Conservation (phyloP, 64 coral and sea anemone species). For the Stichodactyla helianthus region DNA sequence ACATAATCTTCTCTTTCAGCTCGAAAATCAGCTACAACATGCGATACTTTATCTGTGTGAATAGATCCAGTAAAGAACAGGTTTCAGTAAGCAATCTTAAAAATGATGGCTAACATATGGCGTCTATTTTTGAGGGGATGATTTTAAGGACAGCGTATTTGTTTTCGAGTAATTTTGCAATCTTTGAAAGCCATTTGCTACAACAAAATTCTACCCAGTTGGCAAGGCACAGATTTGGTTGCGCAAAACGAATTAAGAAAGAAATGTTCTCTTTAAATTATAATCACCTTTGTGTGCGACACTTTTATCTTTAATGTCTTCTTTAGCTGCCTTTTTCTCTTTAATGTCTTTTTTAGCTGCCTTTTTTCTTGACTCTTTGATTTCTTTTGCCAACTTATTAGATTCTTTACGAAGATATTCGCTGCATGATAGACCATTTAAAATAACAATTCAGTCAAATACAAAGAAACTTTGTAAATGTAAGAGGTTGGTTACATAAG, state of each 20-base stretch:
- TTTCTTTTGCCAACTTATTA: not conserved
- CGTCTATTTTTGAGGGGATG: too few species aligned
- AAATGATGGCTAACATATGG: not conserved
- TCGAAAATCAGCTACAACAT: constrained; percentile 77
- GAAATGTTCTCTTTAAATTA: not conserved
- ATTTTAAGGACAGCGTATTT: too few species aligned
- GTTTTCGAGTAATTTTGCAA: too few species aligned
- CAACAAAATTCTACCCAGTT: too few species aligned
- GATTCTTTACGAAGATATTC: constrained; percentile 4
- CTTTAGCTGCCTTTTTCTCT: not conserved
- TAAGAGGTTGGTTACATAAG: too few species aligned
- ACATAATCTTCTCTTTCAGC: constrained; percentile 64
- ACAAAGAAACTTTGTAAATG: too few species aligned
- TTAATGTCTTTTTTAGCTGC: not conserved
- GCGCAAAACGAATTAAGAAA: too few species aligned
- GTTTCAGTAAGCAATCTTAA: too few species aligned
- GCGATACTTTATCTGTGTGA: constrained; percentile 39
- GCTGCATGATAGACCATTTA: not conserved
- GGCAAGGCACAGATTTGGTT: too few species aligned
- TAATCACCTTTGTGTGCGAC: not conserved
- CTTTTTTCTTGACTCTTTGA: constrained; percentile 12
- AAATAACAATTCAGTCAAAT: too few species aligned
- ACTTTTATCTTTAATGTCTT: not conserved
- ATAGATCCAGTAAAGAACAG: not conserved
- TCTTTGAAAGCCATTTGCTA: too few species aligned